These are phyloP conservation scores for Chamaetylas fuelleborni DNA, from an alignment of 2,113 vertebrate genomes.

Conservation along the genomic window DNA sequence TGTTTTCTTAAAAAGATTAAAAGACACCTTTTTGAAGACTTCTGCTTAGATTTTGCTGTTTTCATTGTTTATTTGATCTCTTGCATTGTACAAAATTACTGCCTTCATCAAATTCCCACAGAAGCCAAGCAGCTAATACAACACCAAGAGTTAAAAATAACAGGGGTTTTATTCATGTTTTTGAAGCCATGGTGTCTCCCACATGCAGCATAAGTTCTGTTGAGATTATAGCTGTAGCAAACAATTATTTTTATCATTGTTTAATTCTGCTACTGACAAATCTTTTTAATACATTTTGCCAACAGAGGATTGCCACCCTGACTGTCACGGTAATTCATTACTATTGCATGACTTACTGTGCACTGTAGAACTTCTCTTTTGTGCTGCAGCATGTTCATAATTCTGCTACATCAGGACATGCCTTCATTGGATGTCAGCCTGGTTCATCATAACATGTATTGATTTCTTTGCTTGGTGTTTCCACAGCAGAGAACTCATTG, in stretches of 20 bases:
- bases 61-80: not conserved
- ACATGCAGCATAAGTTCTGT: not conserved
- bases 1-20: not conserved
- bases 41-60: not conserved
- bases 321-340: conserved; percentile 93
- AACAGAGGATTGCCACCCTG: conserved; percentile 98
- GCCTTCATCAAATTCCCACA: not conserved
- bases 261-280: conserved; percentile 71
- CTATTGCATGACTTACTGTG: conserved; percentile 67
- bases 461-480: not conserved
- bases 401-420: not conserved
- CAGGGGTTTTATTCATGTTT: not conserved
- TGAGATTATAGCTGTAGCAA: not conserved
- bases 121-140: not conserved
- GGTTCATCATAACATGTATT: not conserved
- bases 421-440: not conserved
- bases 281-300: conserved; percentile 78
- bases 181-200: not conserved
- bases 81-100: not conserved
- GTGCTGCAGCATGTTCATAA: conserved; percentile 44
- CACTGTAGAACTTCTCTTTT: conserved; percentile 5
- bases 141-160: not conserved
- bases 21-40: not conserved
- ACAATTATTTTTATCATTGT: conserved; percentile 18
- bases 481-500: not conserved